Conservation (phyloP, 2,888 invertebrate species). For the Drosophila diplacantha region DNA sequence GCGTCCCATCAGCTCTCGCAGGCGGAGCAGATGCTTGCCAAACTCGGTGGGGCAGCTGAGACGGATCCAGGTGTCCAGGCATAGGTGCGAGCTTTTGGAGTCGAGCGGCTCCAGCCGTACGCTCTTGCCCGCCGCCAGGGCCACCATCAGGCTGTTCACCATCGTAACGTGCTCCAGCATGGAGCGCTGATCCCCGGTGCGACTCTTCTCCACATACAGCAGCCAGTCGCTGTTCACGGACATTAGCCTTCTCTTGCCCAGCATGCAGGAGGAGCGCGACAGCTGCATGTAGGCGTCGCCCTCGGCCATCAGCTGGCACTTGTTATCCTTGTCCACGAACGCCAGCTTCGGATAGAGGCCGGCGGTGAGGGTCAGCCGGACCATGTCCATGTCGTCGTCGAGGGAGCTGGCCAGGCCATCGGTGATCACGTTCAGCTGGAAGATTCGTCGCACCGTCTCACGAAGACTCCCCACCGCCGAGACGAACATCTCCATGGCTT, state of each 20-base stretch:
- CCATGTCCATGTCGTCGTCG: conserved; percentile 84
- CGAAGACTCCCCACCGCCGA: conserved; percentile 90
- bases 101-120: conserved; percentile 1
- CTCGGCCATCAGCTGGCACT: conserved; percentile 82
- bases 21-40: conserved; percentile 13
- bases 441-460: conserved; percentile 84
- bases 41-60: conserved; percentile 21
- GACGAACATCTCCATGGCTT: conserved; percentile 93
- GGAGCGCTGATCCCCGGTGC: conserved; percentile 82
- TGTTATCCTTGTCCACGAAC: conserved; percentile 82
- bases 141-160: conserved; percentile 88
- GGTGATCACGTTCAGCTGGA: conserved; percentile 83
- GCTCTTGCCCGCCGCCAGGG: conserved; percentile 80
- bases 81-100: background rate
- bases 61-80: conserved; percentile 36
- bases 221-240: conserved; percentile 87
- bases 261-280: conserved; percentile 81
- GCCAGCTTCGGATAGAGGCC: conserved; percentile 95
- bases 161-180: conserved; percentile 88
- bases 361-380: conserved; percentile 92
- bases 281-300: conserved; percentile 80
- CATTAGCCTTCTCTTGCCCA: conserved; percentile 55
- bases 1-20: conserved; percentile 73
- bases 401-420: conserved; percentile 12
- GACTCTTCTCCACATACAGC: conserved; percentile 90